Percentiles rank a stretch among this genome's conserved stretches.
These are phyloP conservation scores for Geodia barretti DNA, from an alignment of 37 sponge, comb jelly and placozoan species.

Conservation along the genomic window DNA sequence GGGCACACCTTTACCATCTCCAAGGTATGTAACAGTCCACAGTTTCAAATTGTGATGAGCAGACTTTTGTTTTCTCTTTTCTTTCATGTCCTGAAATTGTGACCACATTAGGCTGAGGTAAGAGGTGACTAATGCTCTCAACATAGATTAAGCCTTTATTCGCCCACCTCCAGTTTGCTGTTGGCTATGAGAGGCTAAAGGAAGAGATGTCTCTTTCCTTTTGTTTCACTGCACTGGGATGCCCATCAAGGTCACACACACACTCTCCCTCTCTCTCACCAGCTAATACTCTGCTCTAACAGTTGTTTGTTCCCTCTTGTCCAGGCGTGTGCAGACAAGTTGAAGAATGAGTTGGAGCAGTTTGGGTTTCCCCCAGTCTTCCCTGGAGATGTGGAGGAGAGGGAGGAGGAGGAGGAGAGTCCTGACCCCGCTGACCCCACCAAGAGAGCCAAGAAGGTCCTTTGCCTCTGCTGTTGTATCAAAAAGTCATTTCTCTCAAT, in stretches of 20 bases:
- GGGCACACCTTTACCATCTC: conserved; percentile 97
- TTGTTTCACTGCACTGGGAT: conserved; percentile 98
- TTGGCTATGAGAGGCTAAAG: conserved; percentile 94
- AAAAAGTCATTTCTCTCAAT: too few relatives aligned
- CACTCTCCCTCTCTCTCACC: background rate
- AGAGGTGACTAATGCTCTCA: background rate
- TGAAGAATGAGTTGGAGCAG: conserved; percentile 83
- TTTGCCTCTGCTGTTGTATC: background rate
- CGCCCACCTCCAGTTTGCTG: conserved; percentile 78
- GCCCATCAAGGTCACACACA: conserved; percentile 88
- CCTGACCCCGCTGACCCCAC: conserved; percentile 44
- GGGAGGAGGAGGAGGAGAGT: conserved; percentile 26
- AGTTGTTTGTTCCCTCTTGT: background rate
- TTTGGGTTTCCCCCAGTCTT: conserved; percentile 95
- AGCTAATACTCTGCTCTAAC: background rate
- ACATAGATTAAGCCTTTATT: background rate
- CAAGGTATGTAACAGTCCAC: conserved; percentile 59
- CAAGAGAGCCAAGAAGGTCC: conserved; percentile 67
- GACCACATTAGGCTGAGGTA: conserved; percentile 31
- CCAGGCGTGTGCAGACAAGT: conserved; percentile 97
- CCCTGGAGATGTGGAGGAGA: conserved; percentile 52
- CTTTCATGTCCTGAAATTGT: background rate
- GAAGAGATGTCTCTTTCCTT: conserved; percentile 95
- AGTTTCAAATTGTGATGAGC: background rate
- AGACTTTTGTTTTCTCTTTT: background rate